phyloP scores from a whole-genome alignment of 2,888 invertebrate species.

The Adelphocoris suturalis region DNA sequence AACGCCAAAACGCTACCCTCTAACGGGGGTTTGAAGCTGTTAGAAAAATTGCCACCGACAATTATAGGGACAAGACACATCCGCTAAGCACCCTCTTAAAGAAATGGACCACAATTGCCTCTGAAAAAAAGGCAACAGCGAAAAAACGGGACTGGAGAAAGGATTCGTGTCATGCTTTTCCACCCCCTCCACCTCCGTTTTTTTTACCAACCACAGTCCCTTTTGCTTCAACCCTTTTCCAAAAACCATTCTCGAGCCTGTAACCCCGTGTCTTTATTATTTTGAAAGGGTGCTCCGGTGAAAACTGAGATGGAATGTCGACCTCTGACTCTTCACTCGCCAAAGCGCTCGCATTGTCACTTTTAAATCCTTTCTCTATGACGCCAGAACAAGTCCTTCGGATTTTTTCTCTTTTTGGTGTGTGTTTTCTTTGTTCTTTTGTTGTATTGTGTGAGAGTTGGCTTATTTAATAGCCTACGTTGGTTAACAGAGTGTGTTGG shows the following conservation, averaged over 20 bases:
- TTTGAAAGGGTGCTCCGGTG: conserved; percentile 45
- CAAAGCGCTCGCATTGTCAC: conserved; percentile 6
- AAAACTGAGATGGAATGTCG: conserved; percentile 43
- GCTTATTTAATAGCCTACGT: too few species aligned
- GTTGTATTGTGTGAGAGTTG: neutral
- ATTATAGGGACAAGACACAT: conserved; percentile 70
- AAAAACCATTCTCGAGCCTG: conserved; percentile 54
- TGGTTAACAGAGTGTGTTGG: too few species aligned
- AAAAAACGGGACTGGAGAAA: conserved; percentile 39
- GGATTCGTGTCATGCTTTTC: conserved; percentile 56
- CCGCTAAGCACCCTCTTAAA: conserved; percentile 70
- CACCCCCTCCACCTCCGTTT: neutral
- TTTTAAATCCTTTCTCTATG: conserved; percentile 25
- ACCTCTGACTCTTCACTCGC: neutral
- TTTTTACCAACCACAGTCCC: conserved; percentile 11
- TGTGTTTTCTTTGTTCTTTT: neutral
- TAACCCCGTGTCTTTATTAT: conserved; percentile 59
- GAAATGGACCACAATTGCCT: conserved; percentile 65
- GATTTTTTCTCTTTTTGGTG: neutral
- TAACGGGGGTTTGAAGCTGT: conserved; percentile 62
- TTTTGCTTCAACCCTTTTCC: conserved; percentile 37
- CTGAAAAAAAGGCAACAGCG: conserved; percentile 23
- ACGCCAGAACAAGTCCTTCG: neutral
- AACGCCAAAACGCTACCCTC: conserved; percentile 9
- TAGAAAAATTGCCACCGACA: conserved; percentile 72